Base-by-base conservation (phyloP, 2,797 vertebrate genomes). In the Eulemur mongoz region DNA sequence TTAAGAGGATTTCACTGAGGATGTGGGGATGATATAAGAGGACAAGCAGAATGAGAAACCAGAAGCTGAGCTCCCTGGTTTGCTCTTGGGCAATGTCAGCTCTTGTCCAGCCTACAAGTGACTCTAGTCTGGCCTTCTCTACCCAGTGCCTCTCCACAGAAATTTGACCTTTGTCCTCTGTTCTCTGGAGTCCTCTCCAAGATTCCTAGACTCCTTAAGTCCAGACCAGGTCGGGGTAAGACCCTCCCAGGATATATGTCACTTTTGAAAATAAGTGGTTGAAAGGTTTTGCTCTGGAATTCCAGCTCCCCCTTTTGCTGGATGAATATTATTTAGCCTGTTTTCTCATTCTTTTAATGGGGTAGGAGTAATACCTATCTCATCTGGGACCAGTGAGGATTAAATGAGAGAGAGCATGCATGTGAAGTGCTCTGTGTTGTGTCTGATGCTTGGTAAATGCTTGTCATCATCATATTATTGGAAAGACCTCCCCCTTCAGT, bases 401-500 rank as follows among this genome's bases (percentile, higher is more conserved):
- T 65, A 80, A 38, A 27, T 45, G 59, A n/a, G 30, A 82, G 59
- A 38, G 30, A 82, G 20, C 8, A 2, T 30, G 48, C 11, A 43
- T n/a, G 38, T 11, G 8, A 25, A 23, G 1, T 25, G 22, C 15
- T 48, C 50, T 40, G 3, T 0, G 0, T 8, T 27, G 23, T 27
- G 17, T 45, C 73, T 63, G 85, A 45, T 38, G 32, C 43, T 87
- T 75, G 43, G 7, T 73, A 67, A 95, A 52, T 82, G 70, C 17
- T 76, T 83, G 27, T 69, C 48, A 11, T 65, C 35, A 3, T 70
- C 43, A 14, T 59, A 18, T 32, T 2, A 20, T 45, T 73, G 45
- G n/a, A 30, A 40, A n/a, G 45, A 23, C 27, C 22, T 70, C 12
- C 25, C 17, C n/a, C 11, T 43, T 40, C 23, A 43, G 38, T 20